These are phyloP conservation scores for Xiphydria camelus DNA, from an alignment of 2,888 invertebrate species.

Conservation along the genomic window DNA sequence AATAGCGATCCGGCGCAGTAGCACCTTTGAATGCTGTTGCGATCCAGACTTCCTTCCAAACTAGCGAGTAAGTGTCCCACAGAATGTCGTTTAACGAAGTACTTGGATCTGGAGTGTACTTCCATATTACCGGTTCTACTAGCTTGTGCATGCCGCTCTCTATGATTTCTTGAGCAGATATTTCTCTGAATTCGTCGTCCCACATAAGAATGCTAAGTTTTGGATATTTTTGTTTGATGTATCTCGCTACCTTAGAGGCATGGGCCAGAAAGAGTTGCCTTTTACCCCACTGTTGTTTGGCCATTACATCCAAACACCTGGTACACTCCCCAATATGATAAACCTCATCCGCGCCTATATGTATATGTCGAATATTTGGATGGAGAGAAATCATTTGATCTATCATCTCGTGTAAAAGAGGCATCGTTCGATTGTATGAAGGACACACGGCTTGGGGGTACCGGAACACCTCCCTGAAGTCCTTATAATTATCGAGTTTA, in stretches of 20 bases:
- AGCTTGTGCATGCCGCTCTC: conserved; percentile 58
- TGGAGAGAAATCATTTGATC: conserved; percentile 69
- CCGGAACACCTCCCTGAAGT: conserved; percentile 67
- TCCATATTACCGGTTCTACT: conserved; percentile 74
- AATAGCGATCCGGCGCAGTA: conserved; percentile 60
- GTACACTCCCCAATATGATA: conserved; percentile 70
- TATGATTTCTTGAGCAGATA: conserved; percentile 59
- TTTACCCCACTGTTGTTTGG: conserved; percentile 58
- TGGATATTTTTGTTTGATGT: conserved; percentile 60
- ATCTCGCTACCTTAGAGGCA: conserved; percentile 61
- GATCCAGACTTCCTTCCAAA: conserved; percentile 75
- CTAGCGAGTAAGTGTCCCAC: conserved; percentile 63
- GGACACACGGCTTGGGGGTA: conserved; percentile 74
- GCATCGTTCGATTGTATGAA: conserved; percentile 62
- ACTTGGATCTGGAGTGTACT: conserved; percentile 61
- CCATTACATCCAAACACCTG: conserved; percentile 59
- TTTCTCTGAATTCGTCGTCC: conserved; percentile 78
- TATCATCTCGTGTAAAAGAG: conserved; percentile 69
- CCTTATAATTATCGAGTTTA: conserved; percentile 69
- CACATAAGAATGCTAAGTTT: conserved; percentile 70
- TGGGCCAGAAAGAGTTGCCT: conserved; percentile 68
- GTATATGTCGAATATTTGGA: conserved; percentile 63
- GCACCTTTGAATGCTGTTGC: conserved; percentile 87
- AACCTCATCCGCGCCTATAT: conserved; percentile 86
- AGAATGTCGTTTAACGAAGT: conserved; percentile 57